A percentile compares a stretch with the other conserved stretches of the same genome.
phyloP scores from a whole-genome alignment of 2,888 invertebrate genomes.

The Drosophila merina region DNA sequence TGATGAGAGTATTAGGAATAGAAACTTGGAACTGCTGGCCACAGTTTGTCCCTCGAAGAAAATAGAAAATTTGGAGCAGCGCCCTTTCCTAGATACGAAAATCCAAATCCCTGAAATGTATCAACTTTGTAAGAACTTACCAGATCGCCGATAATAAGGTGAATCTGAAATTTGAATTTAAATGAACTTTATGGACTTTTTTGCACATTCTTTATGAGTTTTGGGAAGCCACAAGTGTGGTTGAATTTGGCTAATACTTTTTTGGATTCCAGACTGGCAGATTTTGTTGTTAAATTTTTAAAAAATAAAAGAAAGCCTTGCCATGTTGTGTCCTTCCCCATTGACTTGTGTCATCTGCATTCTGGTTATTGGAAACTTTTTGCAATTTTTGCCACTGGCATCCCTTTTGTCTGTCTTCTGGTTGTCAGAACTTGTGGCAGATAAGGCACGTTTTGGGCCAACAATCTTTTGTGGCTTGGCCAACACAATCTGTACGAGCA shows the following conservation, averaged over 20 bases:
- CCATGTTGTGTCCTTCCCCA: neutral
- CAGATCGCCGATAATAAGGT: neutral
- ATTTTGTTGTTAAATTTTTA: neutral
- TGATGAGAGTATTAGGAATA: neutral
- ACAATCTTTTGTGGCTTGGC: constrained; percentile 4
- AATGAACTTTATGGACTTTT: constrained; percentile 13
- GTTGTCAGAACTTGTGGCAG: constrained; percentile 20
- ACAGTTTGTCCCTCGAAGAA: constrained; percentile 13
- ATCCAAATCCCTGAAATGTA: constrained; percentile 19
- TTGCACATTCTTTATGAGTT: constrained; percentile 12
- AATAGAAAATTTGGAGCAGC: neutral
- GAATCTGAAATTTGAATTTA: constrained; percentile 1
- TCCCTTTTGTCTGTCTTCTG: constrained; percentile 34
- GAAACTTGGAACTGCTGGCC: constrained; percentile 4
- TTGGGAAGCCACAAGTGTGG: neutral
- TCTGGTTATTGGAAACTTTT: constrained; percentile 37
- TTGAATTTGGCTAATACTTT: neutral
- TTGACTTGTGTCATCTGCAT: constrained; percentile 25
- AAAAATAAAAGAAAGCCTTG: neutral
- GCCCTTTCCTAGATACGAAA: neutral
- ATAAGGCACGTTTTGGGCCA: constrained; percentile 32
- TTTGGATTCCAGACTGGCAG: too few relatives aligned
- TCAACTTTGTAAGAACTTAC: constrained; percentile 8
- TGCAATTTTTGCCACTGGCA: constrained; percentile 7
- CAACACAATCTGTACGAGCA: neutral